Evolutionary conservation across 2,113 vertebrate species (phyloP).

Genomic region (Phalacrocorax carbo): DNA sequence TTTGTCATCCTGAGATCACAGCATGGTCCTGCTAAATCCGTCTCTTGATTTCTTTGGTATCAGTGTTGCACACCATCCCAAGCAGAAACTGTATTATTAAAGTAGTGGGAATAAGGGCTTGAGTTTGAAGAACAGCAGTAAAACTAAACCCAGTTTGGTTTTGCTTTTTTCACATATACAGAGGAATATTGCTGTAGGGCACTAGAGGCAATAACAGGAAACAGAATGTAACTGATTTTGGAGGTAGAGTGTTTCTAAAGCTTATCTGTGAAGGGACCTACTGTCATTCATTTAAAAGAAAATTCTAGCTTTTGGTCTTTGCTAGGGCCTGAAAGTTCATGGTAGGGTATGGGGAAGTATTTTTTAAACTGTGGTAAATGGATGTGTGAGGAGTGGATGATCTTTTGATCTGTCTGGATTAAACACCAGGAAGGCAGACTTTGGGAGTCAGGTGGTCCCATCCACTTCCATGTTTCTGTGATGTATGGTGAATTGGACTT

Average conservation of each 20-base stretch:
- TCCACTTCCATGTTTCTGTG: background rate
- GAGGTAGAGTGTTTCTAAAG: background rate
- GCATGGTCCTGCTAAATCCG: background rate
- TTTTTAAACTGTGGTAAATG: background rate
- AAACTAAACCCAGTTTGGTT: background rate
- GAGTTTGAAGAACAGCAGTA: background rate
- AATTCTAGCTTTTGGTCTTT: background rate
- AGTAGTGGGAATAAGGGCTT: background rate
- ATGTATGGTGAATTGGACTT: background rate
- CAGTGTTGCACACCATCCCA: background rate
- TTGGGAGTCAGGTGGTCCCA: background rate
- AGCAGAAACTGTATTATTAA: background rate
- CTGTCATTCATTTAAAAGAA: background rate
- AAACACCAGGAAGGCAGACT: background rate
- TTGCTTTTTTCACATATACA: background rate
- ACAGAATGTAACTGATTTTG: background rate
- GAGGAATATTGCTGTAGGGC: background rate
- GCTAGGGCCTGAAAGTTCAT: background rate
- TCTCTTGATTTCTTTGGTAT: background rate
- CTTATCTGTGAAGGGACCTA: background rate
- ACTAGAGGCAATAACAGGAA: background rate
- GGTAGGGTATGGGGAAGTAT: background rate
- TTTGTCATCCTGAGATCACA: background rate
- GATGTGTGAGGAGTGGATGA: background rate
- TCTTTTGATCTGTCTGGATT: background rate